Conservation (phyloP, 2,113 vertebrate species). For the Rhynchomys soricoides region DNA sequence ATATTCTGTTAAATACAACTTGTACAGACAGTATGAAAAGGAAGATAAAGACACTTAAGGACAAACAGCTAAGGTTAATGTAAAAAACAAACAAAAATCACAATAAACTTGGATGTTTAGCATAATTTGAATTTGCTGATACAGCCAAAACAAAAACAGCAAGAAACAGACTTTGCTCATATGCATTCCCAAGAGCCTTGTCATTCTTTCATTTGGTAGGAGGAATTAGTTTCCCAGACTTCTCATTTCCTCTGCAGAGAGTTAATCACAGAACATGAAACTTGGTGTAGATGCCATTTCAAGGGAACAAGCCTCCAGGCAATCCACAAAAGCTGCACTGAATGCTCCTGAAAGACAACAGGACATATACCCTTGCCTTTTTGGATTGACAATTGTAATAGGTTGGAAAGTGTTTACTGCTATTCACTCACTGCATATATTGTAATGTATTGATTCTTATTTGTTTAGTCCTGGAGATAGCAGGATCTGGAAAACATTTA, state of each 20-base stretch:
- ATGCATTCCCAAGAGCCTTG: background rate
- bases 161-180: background rate
- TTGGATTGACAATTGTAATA: background rate
- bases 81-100: background rate
- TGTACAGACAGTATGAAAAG: background rate
- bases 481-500: background rate
- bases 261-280: background rate
- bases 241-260: background rate
- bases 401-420: background rate
- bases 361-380: background rate
- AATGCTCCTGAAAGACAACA: background rate
- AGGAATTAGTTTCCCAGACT: background rate
- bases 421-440: background rate
- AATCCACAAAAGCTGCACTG: background rate
- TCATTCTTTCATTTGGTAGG: background rate
- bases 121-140: background rate
- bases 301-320: background rate
- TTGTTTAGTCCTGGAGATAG: background rate
- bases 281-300: background rate
- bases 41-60: background rate
- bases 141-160: background rate
- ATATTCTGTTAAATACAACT: conserved; percentile 18
- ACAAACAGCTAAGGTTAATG: background rate
- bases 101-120: background rate
- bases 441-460: background rate